These are phyloP conservation scores for Phytoseiulus persimilis DNA, from an alignment of 2,888 invertebrate genomes.

Conservation along the genomic window DNA sequence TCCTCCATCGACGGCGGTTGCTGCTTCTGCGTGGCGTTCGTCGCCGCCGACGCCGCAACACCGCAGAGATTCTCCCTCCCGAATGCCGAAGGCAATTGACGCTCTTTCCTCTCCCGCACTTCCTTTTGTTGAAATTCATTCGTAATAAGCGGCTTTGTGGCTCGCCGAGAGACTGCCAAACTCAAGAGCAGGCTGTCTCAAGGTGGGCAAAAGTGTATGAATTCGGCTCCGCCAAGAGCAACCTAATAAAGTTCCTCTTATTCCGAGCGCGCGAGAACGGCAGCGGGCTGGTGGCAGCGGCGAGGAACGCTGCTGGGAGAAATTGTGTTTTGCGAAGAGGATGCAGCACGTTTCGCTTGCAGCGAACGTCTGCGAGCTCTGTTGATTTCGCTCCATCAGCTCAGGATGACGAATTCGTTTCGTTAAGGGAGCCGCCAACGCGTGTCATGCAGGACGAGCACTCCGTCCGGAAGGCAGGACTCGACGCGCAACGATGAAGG, in stretches of 20 bases:
- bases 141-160: background rate
- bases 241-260: background rate
- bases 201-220: background rate
- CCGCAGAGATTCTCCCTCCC: background rate
- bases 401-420: background rate
- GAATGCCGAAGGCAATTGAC: conserved; percentile 5
- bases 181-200: background rate
- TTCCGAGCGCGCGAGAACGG: background rate
- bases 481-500: too few species aligned
- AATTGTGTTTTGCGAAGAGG: background rate
- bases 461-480: too few species aligned
- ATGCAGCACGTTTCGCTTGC: background rate
- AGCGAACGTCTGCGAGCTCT: background rate
- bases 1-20: background rate
- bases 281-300: background rate
- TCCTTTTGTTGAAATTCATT: background rate
- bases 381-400: background rate
- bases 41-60: background rate
- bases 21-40: too few species aligned
- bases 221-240: background rate
- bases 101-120: background rate
- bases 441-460: background rate
- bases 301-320: background rate
- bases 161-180: background rate
- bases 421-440: background rate